Conservation (phyloP, 2,888 invertebrate genomes). For the Caenorhabditis sp. region DNA sequence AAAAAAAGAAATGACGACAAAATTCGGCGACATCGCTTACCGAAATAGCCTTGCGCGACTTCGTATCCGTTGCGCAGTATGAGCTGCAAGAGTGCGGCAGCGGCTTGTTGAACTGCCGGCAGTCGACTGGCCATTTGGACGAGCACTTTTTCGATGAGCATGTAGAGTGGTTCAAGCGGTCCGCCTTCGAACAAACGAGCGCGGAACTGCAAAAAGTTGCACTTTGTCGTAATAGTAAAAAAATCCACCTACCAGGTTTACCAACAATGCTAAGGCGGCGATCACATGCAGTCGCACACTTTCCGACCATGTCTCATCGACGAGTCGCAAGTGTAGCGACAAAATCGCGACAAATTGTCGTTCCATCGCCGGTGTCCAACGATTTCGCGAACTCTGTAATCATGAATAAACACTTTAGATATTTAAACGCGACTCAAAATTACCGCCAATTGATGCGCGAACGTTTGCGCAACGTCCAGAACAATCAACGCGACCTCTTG, state of each 20-base stretch:
- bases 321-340: conserved; percentile 84
- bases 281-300: conserved; percentile 88
- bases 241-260: conserved; percentile 77
- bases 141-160: conserved; percentile 62
- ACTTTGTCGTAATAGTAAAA: no score
- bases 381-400: conserved; percentile 28
- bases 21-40: conserved; percentile 20
- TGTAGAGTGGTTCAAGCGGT: conserved; percentile 62
- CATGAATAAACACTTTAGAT: no score
- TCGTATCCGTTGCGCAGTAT: conserved; percentile 66
- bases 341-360: conserved; percentile 83
- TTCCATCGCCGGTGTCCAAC: conserved; percentile 73
- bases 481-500: conserved; percentile 87
- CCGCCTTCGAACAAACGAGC: conserved; percentile 61
- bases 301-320: conserved; percentile 90
- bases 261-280: conserved; percentile 87
- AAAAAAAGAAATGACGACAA: not conserved
- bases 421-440: no score
- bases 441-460: conserved; percentile 61
- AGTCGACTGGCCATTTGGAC: conserved; percentile 63
- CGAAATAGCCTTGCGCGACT: conserved; percentile 45
- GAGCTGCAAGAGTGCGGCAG: conserved; percentile 67
- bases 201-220: conserved; percentile 48
- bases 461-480: conserved; percentile 78
- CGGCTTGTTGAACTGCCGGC: conserved; percentile 63